Conservation (phyloP, 2,797 vertebrate genomes). For the Stomatorhinus walkeri region DNA sequence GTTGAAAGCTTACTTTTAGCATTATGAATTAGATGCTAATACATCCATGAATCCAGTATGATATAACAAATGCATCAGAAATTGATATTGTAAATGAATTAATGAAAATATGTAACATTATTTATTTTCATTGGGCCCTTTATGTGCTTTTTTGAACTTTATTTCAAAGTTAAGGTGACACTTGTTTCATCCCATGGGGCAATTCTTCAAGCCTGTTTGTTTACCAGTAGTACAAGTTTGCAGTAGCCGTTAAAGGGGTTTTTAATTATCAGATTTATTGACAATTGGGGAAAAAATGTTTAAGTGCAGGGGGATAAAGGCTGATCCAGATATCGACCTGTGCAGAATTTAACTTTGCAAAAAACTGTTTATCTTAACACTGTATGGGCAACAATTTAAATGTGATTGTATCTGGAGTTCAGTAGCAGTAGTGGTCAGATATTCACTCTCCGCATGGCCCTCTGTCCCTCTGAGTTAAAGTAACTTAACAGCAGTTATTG, state of each 20-base stretch:
- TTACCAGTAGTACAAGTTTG: neutral
- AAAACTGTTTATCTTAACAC: neutral
- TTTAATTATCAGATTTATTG: neutral
- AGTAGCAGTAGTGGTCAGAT: neutral
- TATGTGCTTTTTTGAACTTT: neutral
- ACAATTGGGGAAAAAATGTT: neutral
- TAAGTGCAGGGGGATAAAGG: neutral
- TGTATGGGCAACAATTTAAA: neutral
- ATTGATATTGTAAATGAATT: neutral
- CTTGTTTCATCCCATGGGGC: neutral
- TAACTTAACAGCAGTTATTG: neutral
- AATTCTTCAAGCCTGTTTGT: neutral
- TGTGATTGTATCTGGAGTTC: neutral
- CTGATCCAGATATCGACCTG: neutral
- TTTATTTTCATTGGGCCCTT: neutral
- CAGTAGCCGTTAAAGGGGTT: neutral
- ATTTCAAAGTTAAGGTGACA: neutral
- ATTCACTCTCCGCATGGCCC: neutral
- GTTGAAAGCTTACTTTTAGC: neutral
- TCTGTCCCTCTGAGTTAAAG: neutral
- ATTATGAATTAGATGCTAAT: neutral
- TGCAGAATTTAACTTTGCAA: neutral
- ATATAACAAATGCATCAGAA: neutral
- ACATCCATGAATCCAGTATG: neutral
- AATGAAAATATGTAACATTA: neutral